Percentiles rank a stretch among this genome's conserved stretches.
These are phyloP conservation scores for Engystomops pustulosus DNA, from an alignment of 2,113 vertebrate species.

Conservation along the genomic window DNA sequence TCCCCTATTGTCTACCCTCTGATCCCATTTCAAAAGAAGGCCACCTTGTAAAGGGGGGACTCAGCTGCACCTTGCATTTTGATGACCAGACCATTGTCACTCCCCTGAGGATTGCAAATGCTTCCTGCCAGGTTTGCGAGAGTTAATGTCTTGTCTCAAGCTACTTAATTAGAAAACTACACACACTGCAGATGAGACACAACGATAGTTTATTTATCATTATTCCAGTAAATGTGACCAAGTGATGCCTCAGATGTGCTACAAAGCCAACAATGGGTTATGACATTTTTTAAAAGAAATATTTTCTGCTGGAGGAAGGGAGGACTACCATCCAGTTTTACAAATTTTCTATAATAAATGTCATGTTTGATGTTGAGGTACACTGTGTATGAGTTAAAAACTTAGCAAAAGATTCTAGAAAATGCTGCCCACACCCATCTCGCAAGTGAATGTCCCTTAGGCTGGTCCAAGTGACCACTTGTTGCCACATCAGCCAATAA, in stretches of 20 bases:
- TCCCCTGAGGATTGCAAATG: conserved; percentile 30
- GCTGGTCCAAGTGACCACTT: no score
- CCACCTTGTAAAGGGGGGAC: conserved; percentile 61
- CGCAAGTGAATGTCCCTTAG: no score
- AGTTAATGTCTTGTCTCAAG: conserved; percentile 48
- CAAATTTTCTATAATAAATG: no score
- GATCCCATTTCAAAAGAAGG: conserved; percentile 25
- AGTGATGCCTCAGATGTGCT: not conserved
- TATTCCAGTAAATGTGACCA: not conserved
- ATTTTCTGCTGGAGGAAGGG: no score
- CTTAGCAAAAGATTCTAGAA: no score
- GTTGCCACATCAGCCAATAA: no score
- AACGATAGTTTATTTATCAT: conserved; percentile 52
- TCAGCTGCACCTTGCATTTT: conserved; percentile 77
- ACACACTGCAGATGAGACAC: conserved; percentile 45
- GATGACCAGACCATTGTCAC: conserved; percentile 16
- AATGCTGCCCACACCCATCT: no score
- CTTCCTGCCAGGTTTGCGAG: conserved; percentile 7
- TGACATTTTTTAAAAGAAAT: no score
- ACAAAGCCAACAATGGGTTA: not conserved
- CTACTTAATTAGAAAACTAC: conserved; percentile 52
- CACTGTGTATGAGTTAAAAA: no score
- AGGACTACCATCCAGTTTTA: no score
- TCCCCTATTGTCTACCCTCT: conserved; percentile 48
- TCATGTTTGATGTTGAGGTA: no score